Evolutionary conservation across 2,797 vertebrate species (phyloP).

Genomic region (Scolopax rusticola): DNA sequence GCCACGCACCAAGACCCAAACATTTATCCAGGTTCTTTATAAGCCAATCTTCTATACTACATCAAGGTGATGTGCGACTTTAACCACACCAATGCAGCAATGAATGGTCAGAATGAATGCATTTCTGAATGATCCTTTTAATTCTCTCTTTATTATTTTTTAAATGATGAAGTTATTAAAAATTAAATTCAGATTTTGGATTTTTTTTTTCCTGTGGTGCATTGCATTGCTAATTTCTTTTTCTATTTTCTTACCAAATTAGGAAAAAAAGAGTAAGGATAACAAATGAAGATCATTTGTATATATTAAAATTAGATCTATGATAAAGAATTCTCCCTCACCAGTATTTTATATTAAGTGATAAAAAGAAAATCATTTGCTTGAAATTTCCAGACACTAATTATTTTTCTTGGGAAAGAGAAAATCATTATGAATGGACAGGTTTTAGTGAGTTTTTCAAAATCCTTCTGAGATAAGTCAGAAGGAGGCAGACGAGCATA

Average conservation of each 20-base stretch:
- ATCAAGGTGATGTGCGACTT: background rate
- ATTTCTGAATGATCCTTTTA: background rate
- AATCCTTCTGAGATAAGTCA: background rate
- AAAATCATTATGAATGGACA: background rate
- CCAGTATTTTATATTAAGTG: background rate
- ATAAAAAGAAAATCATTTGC: background rate
- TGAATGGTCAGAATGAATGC: background rate
- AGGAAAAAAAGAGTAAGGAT: background rate
- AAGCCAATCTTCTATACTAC: background rate
- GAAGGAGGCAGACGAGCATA: background rate
- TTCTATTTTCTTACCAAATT: background rate
- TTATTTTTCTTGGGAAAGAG: background rate
- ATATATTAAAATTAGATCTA: background rate
- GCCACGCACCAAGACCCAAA: background rate
- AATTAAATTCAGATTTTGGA: background rate
- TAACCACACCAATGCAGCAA: accelerated
- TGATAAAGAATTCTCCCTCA: background rate
- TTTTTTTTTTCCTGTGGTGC: background rate
- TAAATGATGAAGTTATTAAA: background rate
- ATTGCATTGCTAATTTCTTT: background rate
- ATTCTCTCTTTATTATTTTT: background rate
- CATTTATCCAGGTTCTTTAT: background rate
- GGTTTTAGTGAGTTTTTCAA: background rate
- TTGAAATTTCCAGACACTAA: background rate
- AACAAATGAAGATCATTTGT: background rate